Conservation (phyloP, 2,113 vertebrate species). For the Formicarius rufipectus region DNA sequence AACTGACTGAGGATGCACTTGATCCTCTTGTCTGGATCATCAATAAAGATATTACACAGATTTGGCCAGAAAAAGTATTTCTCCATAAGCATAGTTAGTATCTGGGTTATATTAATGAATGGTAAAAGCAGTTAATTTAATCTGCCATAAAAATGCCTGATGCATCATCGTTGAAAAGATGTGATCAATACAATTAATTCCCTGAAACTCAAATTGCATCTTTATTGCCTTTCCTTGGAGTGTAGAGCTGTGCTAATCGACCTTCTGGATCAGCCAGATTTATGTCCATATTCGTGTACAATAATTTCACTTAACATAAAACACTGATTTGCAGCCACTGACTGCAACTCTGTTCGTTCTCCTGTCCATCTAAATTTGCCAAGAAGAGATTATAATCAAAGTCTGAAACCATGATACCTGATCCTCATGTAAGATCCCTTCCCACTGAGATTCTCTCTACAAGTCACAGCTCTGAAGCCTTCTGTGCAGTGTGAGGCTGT, state of each 20-base stretch:
- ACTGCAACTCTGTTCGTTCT: not conserved
- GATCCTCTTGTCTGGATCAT: not conserved
- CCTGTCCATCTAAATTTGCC: not conserved
- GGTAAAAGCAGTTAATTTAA: not conserved
- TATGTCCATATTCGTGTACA: not conserved
- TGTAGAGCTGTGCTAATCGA: not conserved
- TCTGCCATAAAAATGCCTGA: not conserved
- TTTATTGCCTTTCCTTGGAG: not conserved
- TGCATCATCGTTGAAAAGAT: not conserved
- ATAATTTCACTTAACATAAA: not conserved
- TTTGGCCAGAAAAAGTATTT: not conserved
- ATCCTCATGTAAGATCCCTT: not conserved
- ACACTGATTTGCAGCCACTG: not conserved
- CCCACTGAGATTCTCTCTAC: not conserved
- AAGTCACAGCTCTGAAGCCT: not conserved
- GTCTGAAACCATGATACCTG: not conserved
- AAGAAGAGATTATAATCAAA: not conserved
- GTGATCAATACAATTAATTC: constrained; percentile 7
- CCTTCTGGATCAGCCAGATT: not conserved
- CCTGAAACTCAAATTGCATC: not conserved
- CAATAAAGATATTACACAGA: not conserved
- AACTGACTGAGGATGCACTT: not conserved
- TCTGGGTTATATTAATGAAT: not conserved
- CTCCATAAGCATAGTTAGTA: not conserved
- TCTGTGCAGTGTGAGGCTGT: not conserved